Conservation (phyloP, 2,797 vertebrate species). For the Cygnus olor region DNA sequence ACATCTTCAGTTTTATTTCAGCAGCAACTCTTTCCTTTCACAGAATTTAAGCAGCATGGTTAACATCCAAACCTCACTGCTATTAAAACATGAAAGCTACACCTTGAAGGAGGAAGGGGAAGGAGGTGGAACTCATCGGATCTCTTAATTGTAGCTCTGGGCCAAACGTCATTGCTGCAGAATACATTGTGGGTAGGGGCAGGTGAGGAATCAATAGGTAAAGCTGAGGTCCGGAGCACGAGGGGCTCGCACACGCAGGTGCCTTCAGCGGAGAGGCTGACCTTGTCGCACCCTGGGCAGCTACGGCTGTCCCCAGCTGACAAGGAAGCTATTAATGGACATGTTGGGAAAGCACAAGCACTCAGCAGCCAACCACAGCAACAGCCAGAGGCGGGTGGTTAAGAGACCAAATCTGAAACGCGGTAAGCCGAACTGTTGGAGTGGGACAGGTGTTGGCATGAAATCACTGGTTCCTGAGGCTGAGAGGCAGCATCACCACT, state of each 20-base stretch:
- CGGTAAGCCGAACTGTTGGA: background rate
- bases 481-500: background rate
- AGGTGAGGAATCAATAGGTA: background rate
- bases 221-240: fast-evolving
- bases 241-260: fast-evolving
- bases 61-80: background rate
- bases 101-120: background rate
- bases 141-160: background rate
- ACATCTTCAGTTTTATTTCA: background rate
- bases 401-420: background rate
- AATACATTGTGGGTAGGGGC: background rate
- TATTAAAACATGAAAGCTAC: background rate
- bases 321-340: background rate
- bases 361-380: background rate
- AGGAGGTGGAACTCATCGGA: background rate
- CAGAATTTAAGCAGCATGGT: background rate
- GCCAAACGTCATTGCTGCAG: background rate
- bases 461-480: background rate
- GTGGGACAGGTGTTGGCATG: background rate
- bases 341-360: background rate
- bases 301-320: background rate
- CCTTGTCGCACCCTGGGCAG: background rate
- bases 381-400: background rate
- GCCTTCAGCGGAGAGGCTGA: background rate
- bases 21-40: background rate